Percentiles rank a stretch among this genome's conserved stretches.
Conservation (phyloP, 2,888 invertebrate species). For the Galeruca laticollis region DNA sequence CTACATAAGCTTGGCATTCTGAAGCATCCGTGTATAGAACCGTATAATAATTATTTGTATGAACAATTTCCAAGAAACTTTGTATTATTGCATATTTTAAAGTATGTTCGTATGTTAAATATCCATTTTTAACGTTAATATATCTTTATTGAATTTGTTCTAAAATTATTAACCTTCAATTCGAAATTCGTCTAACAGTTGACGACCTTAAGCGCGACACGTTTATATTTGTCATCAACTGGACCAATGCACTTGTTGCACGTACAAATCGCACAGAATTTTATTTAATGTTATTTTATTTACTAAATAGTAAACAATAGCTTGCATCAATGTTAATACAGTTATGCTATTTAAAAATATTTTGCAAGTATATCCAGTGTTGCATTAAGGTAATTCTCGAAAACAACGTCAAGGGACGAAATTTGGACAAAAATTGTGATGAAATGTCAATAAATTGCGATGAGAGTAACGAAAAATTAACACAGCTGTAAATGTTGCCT, state of each 20-base stretch:
- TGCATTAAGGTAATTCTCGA: not conserved
- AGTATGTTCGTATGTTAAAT: no score
- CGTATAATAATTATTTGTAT: no score
- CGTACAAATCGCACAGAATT: not conserved
- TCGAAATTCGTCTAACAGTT: not conserved
- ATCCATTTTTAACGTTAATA: no score
- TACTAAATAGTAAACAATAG: not conserved
- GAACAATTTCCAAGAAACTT: no score
- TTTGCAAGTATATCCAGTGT: not conserved
- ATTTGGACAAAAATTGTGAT: no score
- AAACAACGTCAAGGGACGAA: no score
- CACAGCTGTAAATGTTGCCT: no score
- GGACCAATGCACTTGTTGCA: not conserved
- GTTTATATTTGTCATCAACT: not conserved
- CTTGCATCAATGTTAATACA: not conserved
- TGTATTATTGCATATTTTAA: no score
- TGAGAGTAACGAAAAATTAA: no score
- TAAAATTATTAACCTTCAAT: not conserved
- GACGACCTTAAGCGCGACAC: not conserved
- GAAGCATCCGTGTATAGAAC: no score
- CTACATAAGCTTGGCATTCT: no score
- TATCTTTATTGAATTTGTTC: not conserved
- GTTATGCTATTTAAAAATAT: not conserved
- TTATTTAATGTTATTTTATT: not conserved
- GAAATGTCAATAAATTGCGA: no score